phyloP scores from a whole-genome alignment of 2,113 vertebrate species.

The Eublepharis macularius region DNA sequence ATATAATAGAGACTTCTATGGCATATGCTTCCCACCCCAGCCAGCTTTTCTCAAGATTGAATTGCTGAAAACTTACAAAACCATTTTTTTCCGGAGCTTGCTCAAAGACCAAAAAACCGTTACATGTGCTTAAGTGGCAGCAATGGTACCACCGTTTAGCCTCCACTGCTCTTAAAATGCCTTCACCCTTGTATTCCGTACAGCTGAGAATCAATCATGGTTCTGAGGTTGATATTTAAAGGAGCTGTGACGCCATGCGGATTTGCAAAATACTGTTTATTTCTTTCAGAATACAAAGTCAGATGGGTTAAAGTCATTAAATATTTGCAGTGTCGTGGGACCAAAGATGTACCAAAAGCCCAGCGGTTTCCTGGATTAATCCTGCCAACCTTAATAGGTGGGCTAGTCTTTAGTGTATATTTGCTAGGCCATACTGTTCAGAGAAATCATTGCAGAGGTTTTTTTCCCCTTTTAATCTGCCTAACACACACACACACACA shows the following conservation, averaged over 20 bases:
- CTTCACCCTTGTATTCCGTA: not conserved
- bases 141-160: too few species aligned
- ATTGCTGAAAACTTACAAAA: too few species aligned
- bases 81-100: too few species aligned
- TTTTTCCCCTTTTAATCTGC: not conserved
- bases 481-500: not conserved
- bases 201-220: not conserved
- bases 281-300: conserved; percentile 35
- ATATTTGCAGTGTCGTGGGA: not conserved
- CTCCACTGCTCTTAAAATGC: too few species aligned
- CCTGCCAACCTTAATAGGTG: not conserved
- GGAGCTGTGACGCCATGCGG: not conserved
- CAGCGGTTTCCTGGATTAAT: not conserved
- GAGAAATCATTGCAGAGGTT: not conserved
- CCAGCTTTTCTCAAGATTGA: too few species aligned
- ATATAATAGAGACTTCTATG: too few species aligned
- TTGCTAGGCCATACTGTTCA: not conserved
- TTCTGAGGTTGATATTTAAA: not conserved
- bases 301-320: conserved; percentile 33
- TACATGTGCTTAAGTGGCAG: too few species aligned
- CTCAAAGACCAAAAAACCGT: too few species aligned
- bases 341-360: not conserved
- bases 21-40: too few species aligned
- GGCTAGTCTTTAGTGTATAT: not conserved
- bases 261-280: conserved; percentile 39